A percentile compares a stretch with the other conserved stretches of the same genome.
phyloP scores from a whole-genome alignment of 2,113 vertebrate genomes.

The Psittacara wagleri region DNA sequence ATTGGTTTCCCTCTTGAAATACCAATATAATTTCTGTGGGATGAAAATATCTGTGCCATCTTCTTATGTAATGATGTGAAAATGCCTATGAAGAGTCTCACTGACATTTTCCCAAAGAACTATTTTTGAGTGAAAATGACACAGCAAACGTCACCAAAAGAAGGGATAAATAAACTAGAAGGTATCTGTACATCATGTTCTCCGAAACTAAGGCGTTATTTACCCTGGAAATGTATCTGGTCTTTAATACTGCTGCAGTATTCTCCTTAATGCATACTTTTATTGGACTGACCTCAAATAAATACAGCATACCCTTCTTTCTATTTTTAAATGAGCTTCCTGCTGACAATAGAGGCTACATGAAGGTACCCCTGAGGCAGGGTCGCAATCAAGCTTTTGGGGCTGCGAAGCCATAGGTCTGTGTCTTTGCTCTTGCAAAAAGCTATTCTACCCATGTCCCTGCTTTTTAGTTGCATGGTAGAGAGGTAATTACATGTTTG shows the following conservation, averaged over 20 bases:
- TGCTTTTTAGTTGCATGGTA: not conserved
- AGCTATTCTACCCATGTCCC: not conserved
- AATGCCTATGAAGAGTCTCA: not conserved
- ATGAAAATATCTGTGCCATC: not conserved
- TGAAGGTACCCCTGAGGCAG: not conserved
- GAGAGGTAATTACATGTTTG: not conserved
- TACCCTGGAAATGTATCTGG: not conserved
- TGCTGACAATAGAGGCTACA: not conserved
- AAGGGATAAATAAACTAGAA: not conserved
- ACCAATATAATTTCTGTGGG: slow-evolving; percentile 6
- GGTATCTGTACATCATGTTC: not conserved
- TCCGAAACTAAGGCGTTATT: not conserved
- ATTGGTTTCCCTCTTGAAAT: not conserved
- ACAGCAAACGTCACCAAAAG: not conserved
- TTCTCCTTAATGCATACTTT: not conserved
- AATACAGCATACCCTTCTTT: not conserved
- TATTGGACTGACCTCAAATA: not conserved
- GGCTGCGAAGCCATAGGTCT: not conserved
- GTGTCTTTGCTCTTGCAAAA: not conserved
- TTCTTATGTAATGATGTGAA: slow-evolving; percentile 26
- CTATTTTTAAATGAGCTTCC: not conserved
- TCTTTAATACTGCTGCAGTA: not conserved
- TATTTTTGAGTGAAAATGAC: not conserved
- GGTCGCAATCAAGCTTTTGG: not conserved
- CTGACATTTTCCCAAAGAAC: not conserved